Percentiles rank a stretch among this genome's conserved stretches.
phyloP scores from a whole-genome alignment of 2,113 vertebrate genomes.

The Piprites chloris region DNA sequence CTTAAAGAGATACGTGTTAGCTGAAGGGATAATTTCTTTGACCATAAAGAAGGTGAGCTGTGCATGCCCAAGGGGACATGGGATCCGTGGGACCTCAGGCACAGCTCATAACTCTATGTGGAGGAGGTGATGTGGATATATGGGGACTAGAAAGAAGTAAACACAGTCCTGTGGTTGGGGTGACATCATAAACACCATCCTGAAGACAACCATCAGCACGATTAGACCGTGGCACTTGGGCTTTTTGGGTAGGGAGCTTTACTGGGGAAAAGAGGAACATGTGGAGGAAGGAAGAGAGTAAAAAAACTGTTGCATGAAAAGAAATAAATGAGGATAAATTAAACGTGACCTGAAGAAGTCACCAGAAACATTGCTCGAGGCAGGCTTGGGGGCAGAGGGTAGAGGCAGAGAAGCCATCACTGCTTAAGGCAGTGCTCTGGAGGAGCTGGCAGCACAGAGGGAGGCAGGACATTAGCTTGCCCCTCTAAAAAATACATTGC shows the following conservation, averaged over 20 bases:
- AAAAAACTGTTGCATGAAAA: not conserved
- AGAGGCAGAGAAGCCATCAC: not conserved
- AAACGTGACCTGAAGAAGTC: not conserved
- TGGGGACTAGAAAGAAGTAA: not conserved
- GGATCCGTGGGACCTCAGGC: not conserved
- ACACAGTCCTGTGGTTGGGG: not conserved
- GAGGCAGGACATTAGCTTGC: not conserved
- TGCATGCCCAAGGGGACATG: not conserved
- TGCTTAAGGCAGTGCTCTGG: fast-evolving
- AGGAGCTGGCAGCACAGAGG: not conserved
- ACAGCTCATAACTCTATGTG: not conserved
- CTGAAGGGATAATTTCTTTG: not conserved
- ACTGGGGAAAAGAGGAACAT: not conserved
- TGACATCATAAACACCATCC: not conserved
- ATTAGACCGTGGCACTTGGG: not conserved
- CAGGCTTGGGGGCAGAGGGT: not conserved
- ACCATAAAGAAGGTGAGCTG: not conserved
- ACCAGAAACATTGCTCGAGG: not conserved
- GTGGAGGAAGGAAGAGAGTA: not conserved
- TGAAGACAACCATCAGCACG: not conserved
- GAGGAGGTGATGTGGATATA: not conserved
- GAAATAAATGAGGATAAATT: not conserved
- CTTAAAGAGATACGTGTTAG: not conserved
- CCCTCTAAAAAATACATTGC: not conserved
- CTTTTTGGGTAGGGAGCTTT: not conserved